Evolutionary conservation across 92 coral and sea anemone species (phyloP), one percentile per base, ranked within the genome.

Genomic region (Epizoanthus stellaris): DNA sequence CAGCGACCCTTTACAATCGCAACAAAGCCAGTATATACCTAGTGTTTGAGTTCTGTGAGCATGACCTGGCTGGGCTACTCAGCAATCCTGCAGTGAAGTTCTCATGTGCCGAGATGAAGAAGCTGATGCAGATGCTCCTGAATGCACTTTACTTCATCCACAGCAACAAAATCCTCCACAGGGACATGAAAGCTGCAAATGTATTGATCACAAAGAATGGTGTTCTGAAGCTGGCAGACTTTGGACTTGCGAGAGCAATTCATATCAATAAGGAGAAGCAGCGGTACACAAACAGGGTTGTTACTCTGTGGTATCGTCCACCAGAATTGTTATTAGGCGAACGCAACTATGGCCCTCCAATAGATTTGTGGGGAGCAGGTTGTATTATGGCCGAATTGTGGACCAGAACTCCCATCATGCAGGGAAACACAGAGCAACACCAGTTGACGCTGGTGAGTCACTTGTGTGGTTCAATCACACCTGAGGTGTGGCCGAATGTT

Each of bases 151-250:
- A 94, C 95, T 97, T 93, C 93, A 97, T 97, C 57, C 99, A 97
- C 88, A 97, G 98, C 70, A 97, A 97, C 91, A 97, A 97, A 80
- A 97, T 97, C 60, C 90, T 97, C n/a, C 99, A 97, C 68, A 65
- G 99, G 80, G 99, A 97, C 68, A 97, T 97, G 99, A 97, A 97
- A 80, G 99, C 99, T 77, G 95, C 99, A 13, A 97, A 97, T 82
- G 95, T 97, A 5, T 92, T 97, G 40, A 97, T 97, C 74, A 97
- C 99, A n/a, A 97, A 97, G 91, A 91, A 91, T 82, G 99, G 99
- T 40, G 91, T 97, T 6, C 90, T 97, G 59, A 97, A 97, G 75
- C 86, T 97, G 76, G 99, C 99, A 8, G 99, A 97, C 70, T 97
- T 97, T 91, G 99, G 99, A 62, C 88, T 97, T 54, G 99, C 99